Conservation (phyloP, 1,140 invertebrate genomes). For the Pomacea maculata region DNA sequence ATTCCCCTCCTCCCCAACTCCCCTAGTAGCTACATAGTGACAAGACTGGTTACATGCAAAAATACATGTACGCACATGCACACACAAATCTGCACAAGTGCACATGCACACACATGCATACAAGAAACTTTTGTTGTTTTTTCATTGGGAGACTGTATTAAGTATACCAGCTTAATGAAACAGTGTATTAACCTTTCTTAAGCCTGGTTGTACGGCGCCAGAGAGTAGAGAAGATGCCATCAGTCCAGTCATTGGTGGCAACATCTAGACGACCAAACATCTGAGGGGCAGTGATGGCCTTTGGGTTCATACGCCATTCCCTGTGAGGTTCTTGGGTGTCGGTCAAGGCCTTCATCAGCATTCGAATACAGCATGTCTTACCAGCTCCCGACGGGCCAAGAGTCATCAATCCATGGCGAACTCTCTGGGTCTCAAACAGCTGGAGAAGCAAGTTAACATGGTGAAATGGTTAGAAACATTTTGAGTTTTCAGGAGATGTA, state of each 20-base stretch:
- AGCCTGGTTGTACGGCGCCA: conserved; percentile 93
- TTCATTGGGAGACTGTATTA: too few species aligned
- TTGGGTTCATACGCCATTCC: conserved; percentile 98
- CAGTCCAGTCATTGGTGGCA: conserved; percentile 97
- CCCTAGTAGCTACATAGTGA: too few species aligned
- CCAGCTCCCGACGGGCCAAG: conserved; percentile 23
- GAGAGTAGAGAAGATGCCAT: conserved; percentile 94
- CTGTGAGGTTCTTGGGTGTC: conserved; percentile 61
- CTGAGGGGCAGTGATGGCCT: conserved; percentile 94
- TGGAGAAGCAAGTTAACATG: not conserved
- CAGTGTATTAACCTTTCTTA: conserved; percentile 73
- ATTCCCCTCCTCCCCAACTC: too few species aligned
- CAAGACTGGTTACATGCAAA: too few species aligned
- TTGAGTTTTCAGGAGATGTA: too few species aligned
- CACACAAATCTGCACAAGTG: too few species aligned
- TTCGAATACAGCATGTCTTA: conserved; percentile 93
- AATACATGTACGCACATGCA: too few species aligned
- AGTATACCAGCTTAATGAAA: too few species aligned
- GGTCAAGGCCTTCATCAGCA: conserved; percentile 79
- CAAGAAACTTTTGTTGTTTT: too few species aligned
- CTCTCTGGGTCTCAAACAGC: conserved; percentile 22
- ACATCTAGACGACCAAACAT: conserved; percentile 97
- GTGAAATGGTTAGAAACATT: too few species aligned
- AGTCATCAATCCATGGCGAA: conserved; percentile 12
- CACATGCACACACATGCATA: too few species aligned